These are phyloP conservation scores for Poecilobothrus nobilitatus DNA, from an alignment of 2,888 invertebrate genomes.

Conservation along the genomic window DNA sequence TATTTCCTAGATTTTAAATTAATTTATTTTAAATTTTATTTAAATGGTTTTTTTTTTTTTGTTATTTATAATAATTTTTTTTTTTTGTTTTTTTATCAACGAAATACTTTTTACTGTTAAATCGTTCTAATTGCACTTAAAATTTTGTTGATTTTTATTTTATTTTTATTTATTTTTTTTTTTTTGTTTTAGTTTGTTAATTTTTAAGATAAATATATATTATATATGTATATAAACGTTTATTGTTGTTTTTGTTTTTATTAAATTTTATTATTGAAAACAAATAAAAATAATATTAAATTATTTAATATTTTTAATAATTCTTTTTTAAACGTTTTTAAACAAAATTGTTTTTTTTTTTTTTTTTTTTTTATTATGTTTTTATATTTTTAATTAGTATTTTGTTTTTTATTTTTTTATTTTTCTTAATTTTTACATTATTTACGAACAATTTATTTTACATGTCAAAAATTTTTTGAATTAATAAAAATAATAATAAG, in stretches of 20 bases:
- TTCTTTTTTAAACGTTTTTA: conserved; percentile 20
- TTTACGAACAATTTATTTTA: too few relatives aligned
- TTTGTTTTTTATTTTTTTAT: too few relatives aligned
- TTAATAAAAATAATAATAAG: too few relatives aligned
- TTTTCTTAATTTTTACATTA: too few relatives aligned
- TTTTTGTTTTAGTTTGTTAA: conserved; percentile 22
- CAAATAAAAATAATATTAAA: neutral
- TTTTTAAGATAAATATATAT: conserved; percentile 28
- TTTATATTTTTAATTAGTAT: too few relatives aligned
- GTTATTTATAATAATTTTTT: conserved; percentile 25
- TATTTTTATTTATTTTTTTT: conserved; percentile 24
- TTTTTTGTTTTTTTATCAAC: conserved; percentile 36
- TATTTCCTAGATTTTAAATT: conserved; percentile 26
- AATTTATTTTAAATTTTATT: conserved; percentile 21
- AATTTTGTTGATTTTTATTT: conserved; percentile 32
- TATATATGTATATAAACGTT: too few relatives aligned
- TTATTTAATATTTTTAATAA: conserved; percentile 18
- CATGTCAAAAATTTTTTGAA: too few relatives aligned
- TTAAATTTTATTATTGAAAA: conserved; percentile 17
- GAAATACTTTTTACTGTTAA: conserved; percentile 41
- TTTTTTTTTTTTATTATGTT: too few relatives aligned
- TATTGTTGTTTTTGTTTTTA: conserved; percentile 11
- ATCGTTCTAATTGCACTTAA: conserved; percentile 54
- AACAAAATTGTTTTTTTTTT: conserved; percentile 18
- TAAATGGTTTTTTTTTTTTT: conserved; percentile 21